phyloP scores from a whole-genome alignment of 2,888 invertebrate genomes.

The Agrotis puta region DNA sequence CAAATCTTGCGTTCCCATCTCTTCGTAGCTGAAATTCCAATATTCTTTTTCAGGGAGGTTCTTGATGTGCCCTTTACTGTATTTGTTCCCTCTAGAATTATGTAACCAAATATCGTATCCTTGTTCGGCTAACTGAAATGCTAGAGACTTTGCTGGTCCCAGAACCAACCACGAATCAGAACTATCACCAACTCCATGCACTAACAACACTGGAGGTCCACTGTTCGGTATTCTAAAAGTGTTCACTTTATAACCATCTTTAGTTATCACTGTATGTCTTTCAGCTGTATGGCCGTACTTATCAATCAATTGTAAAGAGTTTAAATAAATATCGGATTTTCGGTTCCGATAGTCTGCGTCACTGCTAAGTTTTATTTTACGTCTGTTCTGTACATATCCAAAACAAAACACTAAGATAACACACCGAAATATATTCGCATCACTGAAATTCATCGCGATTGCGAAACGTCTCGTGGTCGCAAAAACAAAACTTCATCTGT shows the following conservation, averaged over 20 bases:
- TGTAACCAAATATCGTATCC: conserved; percentile 85
- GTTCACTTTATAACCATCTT: conserved; percentile 82
- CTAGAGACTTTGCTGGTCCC: conserved; percentile 79
- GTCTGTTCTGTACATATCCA: conserved; percentile 63
- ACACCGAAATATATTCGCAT: conserved; percentile 63
- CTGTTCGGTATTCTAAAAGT: conserved; percentile 78
- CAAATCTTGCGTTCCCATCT: conserved; percentile 84
- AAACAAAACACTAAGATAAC: conserved; percentile 70
- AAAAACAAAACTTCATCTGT: conserved; percentile 67
- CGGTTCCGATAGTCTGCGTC: conserved; percentile 63
- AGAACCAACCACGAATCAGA: conserved; percentile 85
- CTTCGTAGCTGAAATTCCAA: conserved; percentile 86
- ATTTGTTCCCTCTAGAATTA: conserved; percentile 85
- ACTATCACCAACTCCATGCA: conserved; percentile 84
- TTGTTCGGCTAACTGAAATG: conserved; percentile 78
- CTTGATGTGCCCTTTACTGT: conserved; percentile 78
- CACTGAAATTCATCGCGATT: conserved; percentile 69
- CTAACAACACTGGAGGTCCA: conserved; percentile 82
- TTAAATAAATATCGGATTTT: conserved; percentile 76
- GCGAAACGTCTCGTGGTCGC: conserved; percentile 71
- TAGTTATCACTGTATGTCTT: conserved; percentile 77
- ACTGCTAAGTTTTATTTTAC: conserved; percentile 57
- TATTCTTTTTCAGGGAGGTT: conserved; percentile 75
- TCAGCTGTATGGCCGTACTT: conserved; percentile 78
- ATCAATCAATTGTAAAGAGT: conserved; percentile 79